A percentile compares a stretch with the other conserved stretches of the same genome.
Evolutionary conservation across 2,113 vertebrate species (phyloP).

Genomic region (Herpailurus yagouaroundi): DNA sequence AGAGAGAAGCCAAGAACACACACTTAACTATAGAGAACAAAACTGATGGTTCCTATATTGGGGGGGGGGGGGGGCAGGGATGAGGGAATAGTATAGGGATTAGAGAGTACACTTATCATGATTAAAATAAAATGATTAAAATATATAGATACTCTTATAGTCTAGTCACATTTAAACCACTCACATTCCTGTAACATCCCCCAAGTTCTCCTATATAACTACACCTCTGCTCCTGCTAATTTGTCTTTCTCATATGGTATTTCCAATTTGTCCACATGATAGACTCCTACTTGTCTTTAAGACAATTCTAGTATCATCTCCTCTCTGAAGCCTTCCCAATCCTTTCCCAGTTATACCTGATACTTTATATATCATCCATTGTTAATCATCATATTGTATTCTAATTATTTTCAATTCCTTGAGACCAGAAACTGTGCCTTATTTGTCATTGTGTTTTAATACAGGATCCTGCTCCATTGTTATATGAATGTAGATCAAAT

Average conservation of each 20-base stretch:
- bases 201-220: neutral
- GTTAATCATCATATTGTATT: neutral
- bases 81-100: neutral
- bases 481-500: neutral
- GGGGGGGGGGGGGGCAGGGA: too few relatives aligned
- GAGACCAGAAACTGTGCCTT: neutral
- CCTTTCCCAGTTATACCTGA: neutral
- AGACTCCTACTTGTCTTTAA: neutral
- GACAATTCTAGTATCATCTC: neutral
- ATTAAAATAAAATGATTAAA: neutral
- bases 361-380: neutral
- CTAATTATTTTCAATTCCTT: neutral
- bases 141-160: neutral
- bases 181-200: neutral
- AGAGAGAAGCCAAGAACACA: neutral
- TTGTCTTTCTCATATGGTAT: neutral
- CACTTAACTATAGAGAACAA: neutral
- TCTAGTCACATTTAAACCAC: neutral
- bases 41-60: neutral
- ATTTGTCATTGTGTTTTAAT: neutral
- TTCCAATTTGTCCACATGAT: neutral
- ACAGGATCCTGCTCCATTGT: neutral
- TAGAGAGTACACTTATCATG: neutral
- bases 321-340: neutral
- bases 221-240: neutral